These are phyloP conservation scores for Nowickia ferox DNA, from an alignment of 2,888 invertebrate genomes.

Conservation along the genomic window DNA sequence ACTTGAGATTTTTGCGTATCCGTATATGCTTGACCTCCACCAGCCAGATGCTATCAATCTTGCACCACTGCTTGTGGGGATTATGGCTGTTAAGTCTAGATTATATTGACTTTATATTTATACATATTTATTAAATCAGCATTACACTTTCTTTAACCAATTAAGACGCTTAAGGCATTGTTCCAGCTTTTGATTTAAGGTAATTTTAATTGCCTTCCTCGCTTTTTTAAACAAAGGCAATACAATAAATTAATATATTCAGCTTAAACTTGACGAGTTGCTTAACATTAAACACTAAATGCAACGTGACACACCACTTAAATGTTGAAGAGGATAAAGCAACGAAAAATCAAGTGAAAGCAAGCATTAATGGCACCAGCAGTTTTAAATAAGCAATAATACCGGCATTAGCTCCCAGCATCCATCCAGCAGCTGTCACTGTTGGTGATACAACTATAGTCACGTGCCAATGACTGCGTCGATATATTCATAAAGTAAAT, in stretches of 20 bases:
- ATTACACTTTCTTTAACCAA: constrained; percentile 14
- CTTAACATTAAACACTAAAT: constrained; percentile 46
- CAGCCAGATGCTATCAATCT: no score
- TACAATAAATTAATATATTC: neutral
- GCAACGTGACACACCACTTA: constrained; percentile 44
- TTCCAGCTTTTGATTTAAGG: neutral
- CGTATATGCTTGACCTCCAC: no score
- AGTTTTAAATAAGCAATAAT: constrained; percentile 32
- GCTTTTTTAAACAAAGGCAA: constrained; percentile 26
- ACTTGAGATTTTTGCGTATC: no score
- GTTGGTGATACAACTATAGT: constrained; percentile 55
- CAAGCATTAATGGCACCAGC: constrained; percentile 13
- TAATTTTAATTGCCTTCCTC: constrained; percentile 42
- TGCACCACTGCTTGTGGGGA: no score
- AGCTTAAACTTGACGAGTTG: constrained; percentile 1
- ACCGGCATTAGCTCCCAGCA: constrained; percentile 15
- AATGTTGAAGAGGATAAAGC: constrained; percentile 4
- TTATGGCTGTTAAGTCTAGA: no score
- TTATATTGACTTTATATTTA: neutral
- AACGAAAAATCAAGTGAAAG: constrained; percentile 1
- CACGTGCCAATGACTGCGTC: constrained; percentile 62
- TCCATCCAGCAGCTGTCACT: constrained; percentile 48
- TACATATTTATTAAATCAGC: neutral
- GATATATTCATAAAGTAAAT: constrained; percentile 60
- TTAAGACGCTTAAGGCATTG: neutral